Evolutionary conservation across 2,797 vertebrate species (phyloP), one percentile per base, ranked within the genome.

Genomic region (Bradypodion ventrale): DNA sequence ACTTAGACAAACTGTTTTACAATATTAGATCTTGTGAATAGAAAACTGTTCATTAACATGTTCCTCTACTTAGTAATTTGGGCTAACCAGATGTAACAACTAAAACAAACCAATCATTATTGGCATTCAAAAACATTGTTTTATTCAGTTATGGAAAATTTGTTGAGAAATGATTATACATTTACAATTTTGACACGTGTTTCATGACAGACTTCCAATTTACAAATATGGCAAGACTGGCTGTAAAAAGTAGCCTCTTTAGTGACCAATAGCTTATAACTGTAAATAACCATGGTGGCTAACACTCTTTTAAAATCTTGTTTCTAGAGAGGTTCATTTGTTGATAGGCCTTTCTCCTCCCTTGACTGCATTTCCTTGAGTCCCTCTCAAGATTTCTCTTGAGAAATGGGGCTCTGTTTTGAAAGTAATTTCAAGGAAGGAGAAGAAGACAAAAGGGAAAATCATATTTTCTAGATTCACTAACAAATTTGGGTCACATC

Each of bases 1-100:
- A 79, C 68, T 68, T 65, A 85, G 83, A 83, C 77, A 29, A 35
- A 80, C 87, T 79, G 74, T 56, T 63, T 68, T 80, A 19, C 66
- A 29, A 27, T 32, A 7, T 63, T 75, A 75, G 66, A 86, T 87
- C 72, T 78, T 19, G 37, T 32, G 56, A 73, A 49, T 80, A 78
- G 3, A 89, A 87, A 84, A 63, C 1, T 82, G 25, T 6, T 75
- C 72, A 76, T 7, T 65, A 32, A 3, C 35, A 87, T 82, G 40
- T 8, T 87, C 85, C 52, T 78, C 29, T 8, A 37, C 65, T 65
- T 82, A 1, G 65, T 46, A 78, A 3, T 72, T 84, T 16, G 62
- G 78, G 59, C 77, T 77, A 68, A 60, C 73, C 35, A 19, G 21
- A 27, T 56, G 32, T 29, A 9, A 23, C 42, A 59, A 23, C 5